Percentiles rank a stretch among this genome's conserved stretches.
These are phyloP conservation scores for Turritopsis dohrnii DNA, from an alignment of 30 jellyfish, hydroid and myxozoan genomes.

Conservation along the genomic window DNA sequence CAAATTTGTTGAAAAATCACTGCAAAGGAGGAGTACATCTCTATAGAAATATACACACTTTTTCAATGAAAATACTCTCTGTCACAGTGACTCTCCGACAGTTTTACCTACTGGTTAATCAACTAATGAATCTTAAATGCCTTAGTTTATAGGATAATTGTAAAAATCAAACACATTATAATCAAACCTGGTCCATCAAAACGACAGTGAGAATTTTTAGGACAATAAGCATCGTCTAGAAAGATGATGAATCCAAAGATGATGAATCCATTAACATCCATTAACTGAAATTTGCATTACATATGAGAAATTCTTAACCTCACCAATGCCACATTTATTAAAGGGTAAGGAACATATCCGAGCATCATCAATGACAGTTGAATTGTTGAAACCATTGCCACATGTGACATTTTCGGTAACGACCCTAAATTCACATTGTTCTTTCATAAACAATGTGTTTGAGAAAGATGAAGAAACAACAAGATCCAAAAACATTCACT, in stretches of 20 bases:
- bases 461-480: no score
- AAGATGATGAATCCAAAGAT: neutral
- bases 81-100: no score
- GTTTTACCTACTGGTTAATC: no score
- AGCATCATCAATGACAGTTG: neutral
- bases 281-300: no score
- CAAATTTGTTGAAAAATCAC: no score
- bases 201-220: conserved; percentile 23
- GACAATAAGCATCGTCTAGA: conserved; percentile 1
- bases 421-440: neutral
- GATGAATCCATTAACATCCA: no score
- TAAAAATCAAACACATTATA: neutral
- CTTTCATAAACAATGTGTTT: neutral
- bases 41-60: no score
- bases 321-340: neutral
- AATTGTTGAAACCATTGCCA: neutral
- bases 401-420: neutral
- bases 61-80: no score
- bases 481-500: neutral
- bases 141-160: no score
- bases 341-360: neutral
- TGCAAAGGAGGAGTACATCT: no score
- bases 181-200: conserved; percentile 33
- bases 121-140: no score
- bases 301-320: neutral